phyloP scores from a whole-genome alignment of 2,797 vertebrate genomes.

The Galagoides demidoff region DNA sequence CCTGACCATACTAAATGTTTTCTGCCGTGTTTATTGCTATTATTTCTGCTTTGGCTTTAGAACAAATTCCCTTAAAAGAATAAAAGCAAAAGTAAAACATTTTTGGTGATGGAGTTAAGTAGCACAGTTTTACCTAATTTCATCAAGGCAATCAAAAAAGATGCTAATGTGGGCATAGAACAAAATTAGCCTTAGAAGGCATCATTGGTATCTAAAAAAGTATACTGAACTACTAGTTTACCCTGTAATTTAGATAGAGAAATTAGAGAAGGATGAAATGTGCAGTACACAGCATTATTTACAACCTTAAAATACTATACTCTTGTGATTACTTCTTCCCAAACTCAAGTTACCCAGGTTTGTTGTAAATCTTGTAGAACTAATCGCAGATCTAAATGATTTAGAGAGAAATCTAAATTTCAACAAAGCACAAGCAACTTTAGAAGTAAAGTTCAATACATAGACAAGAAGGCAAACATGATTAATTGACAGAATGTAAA shows the following conservation, averaged over 20 bases:
- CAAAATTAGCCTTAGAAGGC: slow-evolving; percentile 29
- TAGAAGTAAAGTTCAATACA: not conserved
- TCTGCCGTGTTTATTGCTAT: not conserved
- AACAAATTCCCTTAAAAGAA: slow-evolving; percentile 6
- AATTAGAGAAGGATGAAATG: not conserved
- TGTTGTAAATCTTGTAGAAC: not conserved
- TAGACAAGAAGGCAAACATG: not conserved
- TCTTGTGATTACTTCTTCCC: slow-evolving; percentile 13
- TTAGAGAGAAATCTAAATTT: slow-evolving; percentile 17
- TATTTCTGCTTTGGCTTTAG: slow-evolving; percentile 2
- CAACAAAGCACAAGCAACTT: not conserved
- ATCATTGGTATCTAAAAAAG: slow-evolving; percentile 28
- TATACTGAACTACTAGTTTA: not conserved
- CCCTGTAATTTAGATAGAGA: slow-evolving; percentile 21
- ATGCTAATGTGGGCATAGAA: not conserved
- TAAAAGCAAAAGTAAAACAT: not conserved
- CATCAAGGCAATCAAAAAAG: not conserved
- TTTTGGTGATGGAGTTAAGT: not conserved
- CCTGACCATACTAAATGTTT: not conserved
- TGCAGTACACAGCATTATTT: not conserved
- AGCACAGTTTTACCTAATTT: slow-evolving; percentile 4
- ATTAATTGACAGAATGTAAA: not conserved
- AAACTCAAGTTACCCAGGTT: not conserved
- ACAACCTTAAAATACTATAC: not conserved
- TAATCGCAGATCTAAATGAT: not conserved